phyloP scores from a whole-genome alignment of 2,888 invertebrate species.

The Caenorhabditis afra region DNA sequence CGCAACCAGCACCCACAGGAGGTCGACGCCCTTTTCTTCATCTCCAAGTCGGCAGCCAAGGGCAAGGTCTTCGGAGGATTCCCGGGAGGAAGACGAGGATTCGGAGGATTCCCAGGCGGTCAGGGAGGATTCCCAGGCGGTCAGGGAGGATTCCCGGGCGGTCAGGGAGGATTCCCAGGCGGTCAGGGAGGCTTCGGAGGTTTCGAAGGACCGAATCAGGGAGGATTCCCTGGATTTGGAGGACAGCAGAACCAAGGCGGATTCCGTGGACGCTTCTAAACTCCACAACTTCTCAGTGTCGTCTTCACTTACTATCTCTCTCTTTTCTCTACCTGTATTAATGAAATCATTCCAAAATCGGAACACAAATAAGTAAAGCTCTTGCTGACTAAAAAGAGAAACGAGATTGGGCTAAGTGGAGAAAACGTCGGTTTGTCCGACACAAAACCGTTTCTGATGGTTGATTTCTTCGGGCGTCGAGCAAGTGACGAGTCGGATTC shows the following conservation, averaged over 20 bases:
- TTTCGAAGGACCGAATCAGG: no score
- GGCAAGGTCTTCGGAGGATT: slow-evolving; percentile 22
- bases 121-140: slow-evolving; percentile 31
- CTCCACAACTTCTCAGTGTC: background rate
- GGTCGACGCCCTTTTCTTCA: slow-evolving; percentile 42
- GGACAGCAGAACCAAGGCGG: slow-evolving; percentile 10
- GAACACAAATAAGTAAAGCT: background rate
- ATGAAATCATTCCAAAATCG: slow-evolving; percentile 51
- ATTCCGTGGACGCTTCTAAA: slow-evolving; percentile 37
- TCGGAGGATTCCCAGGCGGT: slow-evolving; percentile 8
- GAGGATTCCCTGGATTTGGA: slow-evolving; percentile 25
- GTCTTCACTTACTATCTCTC: background rate
- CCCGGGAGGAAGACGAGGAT: slow-evolving; percentile 9
- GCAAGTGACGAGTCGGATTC: slow-evolving; percentile 38
- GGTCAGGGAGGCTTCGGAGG: background rate
- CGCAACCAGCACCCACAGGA: slow-evolving; percentile 39
- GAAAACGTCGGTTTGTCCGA: slow-evolving; percentile 16
- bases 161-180: slow-evolving; percentile 33
- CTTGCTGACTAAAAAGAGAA: background rate
- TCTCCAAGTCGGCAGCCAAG: slow-evolving; percentile 17
- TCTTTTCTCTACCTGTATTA: slow-evolving; percentile 37
- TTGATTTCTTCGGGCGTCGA: slow-evolving; percentile 40
- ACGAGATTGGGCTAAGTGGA: background rate
- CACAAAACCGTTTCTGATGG: slow-evolving; percentile 47
- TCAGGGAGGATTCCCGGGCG: slow-evolving; percentile 30